Evolutionary conservation across 2,797 vertebrate species (phyloP), one percentile per base, ranked within the genome.

Genomic region (Nasua narica): DNA sequence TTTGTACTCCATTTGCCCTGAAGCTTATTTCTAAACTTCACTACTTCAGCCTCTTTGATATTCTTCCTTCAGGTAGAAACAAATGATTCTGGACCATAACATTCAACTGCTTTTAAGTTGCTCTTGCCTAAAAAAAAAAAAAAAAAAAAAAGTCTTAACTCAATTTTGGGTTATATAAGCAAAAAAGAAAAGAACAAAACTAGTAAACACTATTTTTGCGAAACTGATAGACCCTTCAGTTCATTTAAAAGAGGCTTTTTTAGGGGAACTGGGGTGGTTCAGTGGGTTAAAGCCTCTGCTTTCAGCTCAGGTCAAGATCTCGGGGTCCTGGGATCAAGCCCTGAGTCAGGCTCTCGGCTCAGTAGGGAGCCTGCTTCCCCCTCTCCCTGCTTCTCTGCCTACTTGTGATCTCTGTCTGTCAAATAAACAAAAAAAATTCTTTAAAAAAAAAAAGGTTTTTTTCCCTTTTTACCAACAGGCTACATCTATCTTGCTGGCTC

Each of bases 211-310:
- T 82, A 78, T 91, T 96, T 96, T 88, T 50, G 18, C 82, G 69
- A 77, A 74, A 91, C n/a, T n/a, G 10, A 60, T n/a, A 58, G 65
- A 65, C 56, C 54, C 58, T 91, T 83, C 40, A n/a, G 25, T 87
- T 96, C 43, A 90, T 81, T 95, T 94, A 96, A 96, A 97, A 90
- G n/a, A n/a, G n/a, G n/a, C n/a, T n/a, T n/a, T n/a, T n/a, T n/a
- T n/a, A n/a, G n/a, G n/a, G n/a, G n/a, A n/a, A n/a, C n/a, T n/a
- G n/a, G n/a, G n/a, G n/a, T n/a, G n/a, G n/a, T n/a, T n/a, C n/a
- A n/a, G n/a, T n/a, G n/a, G n/a, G n/a, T n/a, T n/a, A n/a, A n/a
- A n/a, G n/a, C n/a, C n/a, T n/a, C n/a, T n/a, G n/a, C n/a, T n/a
- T n/a, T n/a, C n/a, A n/a, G n/a, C n/a, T n/a, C n/a, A n/a, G n/a